Conservation (phyloP, 2,113 vertebrate species). For the Galbula dea region DNA sequence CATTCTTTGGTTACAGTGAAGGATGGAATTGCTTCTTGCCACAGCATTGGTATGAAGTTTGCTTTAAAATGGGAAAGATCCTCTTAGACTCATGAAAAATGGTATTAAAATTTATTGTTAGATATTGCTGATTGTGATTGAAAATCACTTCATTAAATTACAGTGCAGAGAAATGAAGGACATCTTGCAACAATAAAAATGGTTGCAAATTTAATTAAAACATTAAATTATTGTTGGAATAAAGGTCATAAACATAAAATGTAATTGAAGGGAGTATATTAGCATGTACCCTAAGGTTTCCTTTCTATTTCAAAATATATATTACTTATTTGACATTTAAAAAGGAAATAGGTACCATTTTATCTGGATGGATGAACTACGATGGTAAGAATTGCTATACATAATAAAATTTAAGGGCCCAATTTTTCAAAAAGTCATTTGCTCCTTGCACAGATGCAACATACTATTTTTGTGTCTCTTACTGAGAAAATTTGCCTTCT, state of each 20-base stretch:
- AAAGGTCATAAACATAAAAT: slow-evolving; percentile 71
- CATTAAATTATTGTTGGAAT: slow-evolving; percentile 70
- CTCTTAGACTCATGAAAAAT: slow-evolving; percentile 6
- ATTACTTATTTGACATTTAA: slow-evolving; percentile 62
- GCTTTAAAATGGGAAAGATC: slow-evolving; percentile 6
- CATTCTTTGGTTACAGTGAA: background rate
- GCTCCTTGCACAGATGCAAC: background rate
- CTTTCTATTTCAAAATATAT: slow-evolving; percentile 43
- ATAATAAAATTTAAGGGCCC: background rate
- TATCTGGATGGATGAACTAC: slow-evolving; percentile 37
- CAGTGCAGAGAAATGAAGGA: slow-evolving; percentile 43
- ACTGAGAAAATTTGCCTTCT: background rate
- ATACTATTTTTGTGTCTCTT: background rate
- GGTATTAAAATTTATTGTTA: slow-evolving; percentile 40
- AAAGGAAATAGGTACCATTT: slow-evolving; percentile 45
- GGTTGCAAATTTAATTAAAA: slow-evolving; percentile 71
- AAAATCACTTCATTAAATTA: slow-evolving; percentile 67
- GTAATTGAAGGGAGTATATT: slow-evolving; percentile 66
- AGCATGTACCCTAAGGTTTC: slow-evolving; percentile 45
- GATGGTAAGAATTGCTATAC: slow-evolving; percentile 10
- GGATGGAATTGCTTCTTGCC: background rate
- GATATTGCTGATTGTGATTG: slow-evolving; percentile 43
- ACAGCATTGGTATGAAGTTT: background rate
- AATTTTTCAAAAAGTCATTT: slow-evolving; percentile 51
- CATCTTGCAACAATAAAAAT: slow-evolving; percentile 59